Evolutionary conservation across 23 tunicate species (phyloP), one percentile per base, ranked within the genome.

Genomic region (Diplosoma virens): DNA sequence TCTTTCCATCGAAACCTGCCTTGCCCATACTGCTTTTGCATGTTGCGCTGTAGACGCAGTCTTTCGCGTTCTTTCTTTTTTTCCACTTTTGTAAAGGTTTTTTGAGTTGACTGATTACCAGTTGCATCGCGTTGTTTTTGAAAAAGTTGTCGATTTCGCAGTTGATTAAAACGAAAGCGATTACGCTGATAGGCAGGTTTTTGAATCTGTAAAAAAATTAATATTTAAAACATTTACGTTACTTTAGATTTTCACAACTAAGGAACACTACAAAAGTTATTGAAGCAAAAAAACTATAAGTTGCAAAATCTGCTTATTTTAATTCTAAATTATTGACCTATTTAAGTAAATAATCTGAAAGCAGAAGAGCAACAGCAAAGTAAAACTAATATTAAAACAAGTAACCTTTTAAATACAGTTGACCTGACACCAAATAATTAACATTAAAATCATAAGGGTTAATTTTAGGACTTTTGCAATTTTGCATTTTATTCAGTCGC

Each of bases 11-110:
- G 75, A 25, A 92, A 60, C 47, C 88, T 59, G 46, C 95, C 74
- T 60, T 85, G 92, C 3, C 97, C 97, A 75, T 92, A 92, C 83
- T 92, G 97, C 76, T 86, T 92, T 69, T 92, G 97, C 97, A 92
- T 92, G 65, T 85, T 92, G 32, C 97, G 76, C 35, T 85, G 92
- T 59, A 85, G 58, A 28, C 91, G 37, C 33, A 85, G 97, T 30
- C 97, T 58, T 28, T 92, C 97, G 32, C 97, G 76, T 59, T 92
- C 97, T 35, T 87, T 85, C 36, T 82, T 76, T 46, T 92, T 92
- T 48, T 92, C 97, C 75, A 92, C 68, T 41, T 92, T 92, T 2
- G 97, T 92, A 17, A 81, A 71, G 17, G 97, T 87, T 33, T 75
- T 79, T 33, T 85, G 97, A 27, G 66, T 79, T 24, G 37, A 30